phyloP scores from a whole-genome alignment of 2,888 invertebrate genomes.

The Theristus sp. region DNA sequence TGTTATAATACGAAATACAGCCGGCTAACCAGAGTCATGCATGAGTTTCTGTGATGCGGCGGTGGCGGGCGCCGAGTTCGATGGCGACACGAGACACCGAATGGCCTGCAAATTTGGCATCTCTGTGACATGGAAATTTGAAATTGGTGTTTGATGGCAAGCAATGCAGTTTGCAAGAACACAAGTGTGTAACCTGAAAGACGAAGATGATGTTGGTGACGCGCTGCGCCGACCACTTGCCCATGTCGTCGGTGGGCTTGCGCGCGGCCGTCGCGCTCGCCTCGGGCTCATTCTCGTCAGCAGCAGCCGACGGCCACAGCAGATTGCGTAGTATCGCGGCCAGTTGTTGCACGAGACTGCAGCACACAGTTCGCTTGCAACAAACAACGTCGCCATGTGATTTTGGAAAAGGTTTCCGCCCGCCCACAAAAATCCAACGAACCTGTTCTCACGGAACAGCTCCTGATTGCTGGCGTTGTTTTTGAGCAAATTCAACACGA shows the following conservation, averaged over 20 bases:
- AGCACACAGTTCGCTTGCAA: conserved; percentile 3
- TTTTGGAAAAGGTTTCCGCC: conserved; percentile 6
- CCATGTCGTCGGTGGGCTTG: conserved; percentile 3
- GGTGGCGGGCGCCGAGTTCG: conserved; percentile 62
- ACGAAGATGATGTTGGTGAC: conserved; percentile 12
- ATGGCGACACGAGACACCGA: conserved; percentile 74
- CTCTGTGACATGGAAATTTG: too few species aligned
- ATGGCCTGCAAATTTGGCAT: conserved; percentile 61
- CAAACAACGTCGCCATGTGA: not conserved
- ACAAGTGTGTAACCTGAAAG: not conserved
- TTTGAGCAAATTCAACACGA: conserved; percentile 75
- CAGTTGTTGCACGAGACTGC: conserved; percentile 74
- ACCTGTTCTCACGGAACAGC: conserved; percentile 71
- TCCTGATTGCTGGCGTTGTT: conserved; percentile 94
- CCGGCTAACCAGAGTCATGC: conserved; percentile 50
- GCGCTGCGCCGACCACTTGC: conserved; percentile 45
- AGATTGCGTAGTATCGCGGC: conserved; percentile 51
- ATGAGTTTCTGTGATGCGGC: conserved; percentile 66
- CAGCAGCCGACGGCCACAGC: conserved; percentile 37
- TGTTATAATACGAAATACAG: too few species aligned
- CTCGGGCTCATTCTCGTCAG: conserved; percentile 5
- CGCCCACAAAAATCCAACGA: too few species aligned
- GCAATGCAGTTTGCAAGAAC: too few species aligned
- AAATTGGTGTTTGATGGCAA: too few species aligned
- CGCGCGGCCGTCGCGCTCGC: too few species aligned